Percentiles rank a stretch among this genome's conserved stretches.
These are phyloP conservation scores for Eudyptes chrysolophus DNA, from an alignment of 2,113 vertebrate genomes.

Conservation along the genomic window DNA sequence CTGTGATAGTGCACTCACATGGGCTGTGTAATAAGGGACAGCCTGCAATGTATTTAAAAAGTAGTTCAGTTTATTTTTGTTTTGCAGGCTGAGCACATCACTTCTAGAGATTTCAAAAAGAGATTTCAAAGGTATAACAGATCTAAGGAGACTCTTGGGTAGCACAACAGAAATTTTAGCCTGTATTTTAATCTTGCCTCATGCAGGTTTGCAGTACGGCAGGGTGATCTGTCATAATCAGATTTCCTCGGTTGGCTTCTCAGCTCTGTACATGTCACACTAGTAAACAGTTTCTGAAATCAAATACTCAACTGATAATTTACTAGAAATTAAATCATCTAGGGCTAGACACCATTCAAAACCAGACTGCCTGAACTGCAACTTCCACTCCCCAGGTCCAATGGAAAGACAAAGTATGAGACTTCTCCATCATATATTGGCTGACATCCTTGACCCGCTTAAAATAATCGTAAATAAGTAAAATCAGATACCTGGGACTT, in stretches of 20 bases:
- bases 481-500: not conserved
- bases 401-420: not conserved
- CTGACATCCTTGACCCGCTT: not conserved
- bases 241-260: not conserved
- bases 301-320: not conserved
- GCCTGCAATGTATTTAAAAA: slow-evolving; percentile 44
- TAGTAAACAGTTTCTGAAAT: not conserved
- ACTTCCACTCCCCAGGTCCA: not conserved
- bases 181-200: not conserved
- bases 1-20: slow-evolving; percentile 68
- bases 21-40: slow-evolving; percentile 55
- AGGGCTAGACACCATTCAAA: not conserved
- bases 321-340: not conserved
- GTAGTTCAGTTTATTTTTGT: not conserved
- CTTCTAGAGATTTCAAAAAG: not conserved
- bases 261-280: not conserved
- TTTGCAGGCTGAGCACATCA: not conserved
- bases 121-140: not conserved
- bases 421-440: not conserved
- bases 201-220: not conserved
- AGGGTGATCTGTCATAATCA: not conserved
- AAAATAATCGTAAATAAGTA: not conserved
- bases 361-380: not conserved
- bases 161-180: not conserved
- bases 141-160: not conserved